phyloP scores from a whole-genome alignment of 2,797 vertebrate species.

The Glyptemys insculpta region DNA sequence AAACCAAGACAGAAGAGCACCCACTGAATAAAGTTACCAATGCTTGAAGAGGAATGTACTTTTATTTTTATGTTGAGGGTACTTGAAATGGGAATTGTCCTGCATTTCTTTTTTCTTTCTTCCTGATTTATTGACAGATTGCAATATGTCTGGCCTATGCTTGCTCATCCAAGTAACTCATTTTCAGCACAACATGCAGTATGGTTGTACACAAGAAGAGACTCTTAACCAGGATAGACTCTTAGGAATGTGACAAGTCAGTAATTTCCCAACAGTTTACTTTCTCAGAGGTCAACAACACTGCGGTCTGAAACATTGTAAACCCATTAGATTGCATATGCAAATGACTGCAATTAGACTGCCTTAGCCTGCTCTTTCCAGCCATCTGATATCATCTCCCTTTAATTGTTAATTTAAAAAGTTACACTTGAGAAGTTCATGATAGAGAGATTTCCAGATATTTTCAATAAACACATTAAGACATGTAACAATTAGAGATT shows the following conservation, averaged over 20 bases:
- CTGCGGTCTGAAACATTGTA: background rate
- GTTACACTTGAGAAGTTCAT: background rate
- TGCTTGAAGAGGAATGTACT: background rate
- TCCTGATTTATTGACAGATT: background rate
- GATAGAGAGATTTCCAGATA: too few species aligned
- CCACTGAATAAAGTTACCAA: background rate
- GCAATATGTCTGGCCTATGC: background rate
- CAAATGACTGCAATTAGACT: background rate
- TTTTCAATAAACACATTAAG: background rate
- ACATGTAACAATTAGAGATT: background rate
- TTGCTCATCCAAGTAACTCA: background rate
- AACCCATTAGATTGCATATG: background rate
- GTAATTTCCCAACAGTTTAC: background rate
- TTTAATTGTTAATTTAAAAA: background rate
- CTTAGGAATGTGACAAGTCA: background rate
- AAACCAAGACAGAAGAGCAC: constrained; percentile 10
- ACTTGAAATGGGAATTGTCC: background rate
- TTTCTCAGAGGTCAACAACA: background rate
- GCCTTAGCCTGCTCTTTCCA: background rate
- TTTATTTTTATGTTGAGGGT: background rate
- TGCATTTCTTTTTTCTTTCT: background rate
- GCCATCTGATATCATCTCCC: background rate
- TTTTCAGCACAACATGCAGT: background rate
- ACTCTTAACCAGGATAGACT: background rate
- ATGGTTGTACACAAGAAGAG: background rate